These are phyloP conservation scores for Myodes glareolus DNA, from an alignment of 2,113 vertebrate species.

Conservation along the genomic window DNA sequence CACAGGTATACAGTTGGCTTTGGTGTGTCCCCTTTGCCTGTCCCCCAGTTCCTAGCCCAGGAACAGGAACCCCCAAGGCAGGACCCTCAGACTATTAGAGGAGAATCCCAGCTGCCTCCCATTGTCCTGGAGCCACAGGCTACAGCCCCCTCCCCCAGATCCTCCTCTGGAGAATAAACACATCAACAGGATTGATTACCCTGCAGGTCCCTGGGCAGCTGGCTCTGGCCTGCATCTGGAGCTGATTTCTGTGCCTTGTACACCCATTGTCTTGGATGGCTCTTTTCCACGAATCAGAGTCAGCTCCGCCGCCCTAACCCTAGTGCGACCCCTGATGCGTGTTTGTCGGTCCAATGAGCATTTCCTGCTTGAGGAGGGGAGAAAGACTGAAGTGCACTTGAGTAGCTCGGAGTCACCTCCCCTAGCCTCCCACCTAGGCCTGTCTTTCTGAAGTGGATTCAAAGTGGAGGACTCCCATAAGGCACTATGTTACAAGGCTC, in stretches of 20 bases:
- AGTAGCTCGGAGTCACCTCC: slow-evolving; percentile 17
- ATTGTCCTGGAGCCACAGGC: slow-evolving; percentile 56
- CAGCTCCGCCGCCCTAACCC: slow-evolving; percentile 65
- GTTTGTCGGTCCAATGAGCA: slow-evolving; percentile 63
- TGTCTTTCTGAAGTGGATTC: slow-evolving; percentile 59
- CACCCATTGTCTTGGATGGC: slow-evolving; percentile 70
- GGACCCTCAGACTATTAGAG: neutral
- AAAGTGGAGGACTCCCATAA: neutral
- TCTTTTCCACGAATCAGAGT: slow-evolving; percentile 65
- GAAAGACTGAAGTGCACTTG: slow-evolving; percentile 2
- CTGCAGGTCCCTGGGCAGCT: slow-evolving; percentile 56
- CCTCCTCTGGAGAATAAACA: slow-evolving; percentile 68
- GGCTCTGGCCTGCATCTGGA: slow-evolving; percentile 69
- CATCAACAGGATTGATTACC: slow-evolving; percentile 75
- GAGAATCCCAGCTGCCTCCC: slow-evolving; percentile 54
- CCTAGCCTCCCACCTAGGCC: slow-evolving; percentile 8
- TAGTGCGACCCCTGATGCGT: slow-evolving; percentile 68
- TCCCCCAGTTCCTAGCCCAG: neutral
- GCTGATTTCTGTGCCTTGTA: slow-evolving; percentile 61
- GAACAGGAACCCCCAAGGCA: neutral
- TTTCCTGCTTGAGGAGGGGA: slow-evolving; percentile 58
- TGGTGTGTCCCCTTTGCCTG: neutral
- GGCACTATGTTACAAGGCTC: neutral
- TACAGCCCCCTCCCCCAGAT: neutral
- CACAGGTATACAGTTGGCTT: neutral